A percentile compares a stretch with the other conserved stretches of the same genome.
Evolutionary conservation across 2,797 vertebrate genomes (phyloP).

Genomic region (Falco berigora): DNA sequence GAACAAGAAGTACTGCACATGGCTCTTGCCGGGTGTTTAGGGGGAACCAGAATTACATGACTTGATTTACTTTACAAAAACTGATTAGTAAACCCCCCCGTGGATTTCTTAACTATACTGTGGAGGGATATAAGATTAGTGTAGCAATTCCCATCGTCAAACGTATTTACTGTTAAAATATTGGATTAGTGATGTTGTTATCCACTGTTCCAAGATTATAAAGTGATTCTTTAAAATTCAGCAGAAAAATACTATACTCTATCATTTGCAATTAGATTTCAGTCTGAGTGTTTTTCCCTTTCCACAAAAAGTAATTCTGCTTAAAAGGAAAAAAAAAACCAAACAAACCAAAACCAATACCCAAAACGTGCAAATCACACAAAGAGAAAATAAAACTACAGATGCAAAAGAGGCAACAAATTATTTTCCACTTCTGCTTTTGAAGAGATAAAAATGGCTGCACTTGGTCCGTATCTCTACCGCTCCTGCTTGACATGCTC

Average conservation of each 20-base stretch:
- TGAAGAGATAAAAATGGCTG: neutral
- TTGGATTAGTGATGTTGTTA: slow-evolving; percentile 70
- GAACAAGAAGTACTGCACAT: neutral
- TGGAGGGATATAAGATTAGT: slow-evolving; percentile 66
- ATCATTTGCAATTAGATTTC: slow-evolving; percentile 57
- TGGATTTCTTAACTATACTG: slow-evolving; percentile 62
- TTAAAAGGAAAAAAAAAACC: neutral
- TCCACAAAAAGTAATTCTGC: neutral
- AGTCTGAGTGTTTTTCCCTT: neutral
- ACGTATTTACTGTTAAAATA: slow-evolving; percentile 72
- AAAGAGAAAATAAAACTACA: neutral
- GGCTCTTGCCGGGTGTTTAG: slow-evolving; percentile 5
- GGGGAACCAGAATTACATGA: slow-evolving; percentile 55
- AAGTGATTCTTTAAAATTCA: slow-evolving; percentile 66
- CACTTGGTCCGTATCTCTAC: too few species aligned
- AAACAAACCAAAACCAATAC: too few species aligned
- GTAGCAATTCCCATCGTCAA: slow-evolving; percentile 70
- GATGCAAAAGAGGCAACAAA: neutral
- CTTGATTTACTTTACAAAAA: slow-evolving; percentile 67
- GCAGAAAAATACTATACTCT: slow-evolving; percentile 28
- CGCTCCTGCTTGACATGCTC: neutral
- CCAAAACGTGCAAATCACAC: neutral
- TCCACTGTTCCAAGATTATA: slow-evolving; percentile 67
- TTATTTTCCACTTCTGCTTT: neutral
- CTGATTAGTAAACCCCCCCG: slow-evolving; percentile 62